Base-by-base conservation (phyloP, 2,113 vertebrate genomes). In the Melanotaenia duboulayi region DNA sequence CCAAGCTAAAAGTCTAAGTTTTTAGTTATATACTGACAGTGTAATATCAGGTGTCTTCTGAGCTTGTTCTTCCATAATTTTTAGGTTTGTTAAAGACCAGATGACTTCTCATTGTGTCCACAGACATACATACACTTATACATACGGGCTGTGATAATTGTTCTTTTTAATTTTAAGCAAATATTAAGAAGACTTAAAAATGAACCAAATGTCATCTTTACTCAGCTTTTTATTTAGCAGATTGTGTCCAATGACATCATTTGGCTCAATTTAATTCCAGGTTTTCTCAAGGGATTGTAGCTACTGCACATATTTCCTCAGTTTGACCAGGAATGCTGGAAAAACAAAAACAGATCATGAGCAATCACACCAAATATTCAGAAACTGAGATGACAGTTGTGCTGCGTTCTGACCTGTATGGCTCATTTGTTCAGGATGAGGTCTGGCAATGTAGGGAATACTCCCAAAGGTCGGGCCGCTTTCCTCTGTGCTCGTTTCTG, bases 291-390 rank as follows among this genome's bases (percentile, higher is more conserved):
- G 37, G 12, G 23, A 35, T 56, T 13, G 7, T 3, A 35, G 60
- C 78, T 89, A 91, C 50, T 24, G 50, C 74, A 55, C 87, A 81
- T 91, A 89, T 83, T 97, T 98, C 78, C 96, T 94, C 85, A 97
- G 90, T 84, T 96, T 97, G 74, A 95, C 92, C 89, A 98, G 95
- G 91, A 99, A 98, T 0, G 95, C 96, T 97, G 91, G 59, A 93
- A 91, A 85, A 25, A 46, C 83, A 75, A 52, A 86, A 76, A 54
- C 72, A 46, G 23, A 82, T 0, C 11, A 44, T 62, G n/a, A 82
- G 3, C 19, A 19, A 49, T 57, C 17, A 35, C 1, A n/a, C 9
- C 14, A 19, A 7, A 4, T 6, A 1, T 35, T 7, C 5, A 16
- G 0, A 17, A 19, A 49, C 10, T 7, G 7, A 32, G 1, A 58